Base-by-base conservation (phyloP, 1,140 invertebrate genomes). In the Nasonia vitripennis region DNA sequence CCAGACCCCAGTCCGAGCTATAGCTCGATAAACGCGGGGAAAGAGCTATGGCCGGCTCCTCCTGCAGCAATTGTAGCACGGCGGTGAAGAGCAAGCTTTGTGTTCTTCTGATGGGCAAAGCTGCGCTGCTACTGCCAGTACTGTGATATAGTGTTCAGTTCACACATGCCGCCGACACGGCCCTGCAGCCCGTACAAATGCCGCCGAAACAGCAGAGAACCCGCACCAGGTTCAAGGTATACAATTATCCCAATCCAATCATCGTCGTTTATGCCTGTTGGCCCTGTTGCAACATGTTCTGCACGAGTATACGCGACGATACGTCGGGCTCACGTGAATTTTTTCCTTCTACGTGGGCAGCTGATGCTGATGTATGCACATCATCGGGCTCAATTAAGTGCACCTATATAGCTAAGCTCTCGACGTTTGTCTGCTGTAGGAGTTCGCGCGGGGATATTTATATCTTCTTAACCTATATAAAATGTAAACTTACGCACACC, bases 191-290 rank as follows among this genome's bases (percentile, higher is more conserved):
- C 62, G 37, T 84, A 88, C 88, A 91, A 90, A 92, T 91, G 91
- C 89, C 90, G 87, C 85, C 90, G 31, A 90, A 89, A 82, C 89
- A 90, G 51, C 89, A 86, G 78, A 90, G 87, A 88, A 86, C 81
- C 14, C 89, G 89, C 62, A 89, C 91, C 68, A 89, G 90, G 87
- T 91, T 91, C 81, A 92, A 92, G 91, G 91, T 92, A 91, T 45
- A n/a, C 17, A 37, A 37, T 17, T 6, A 62, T 62, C 14, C 12
- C 7, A 41, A 45, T 45, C 41, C 9, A 45, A 10, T 45, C 41
- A 5, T 37, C 34, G 34, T 37, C 34, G 34, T 37, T 6, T 48
- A 10, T 48, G 9, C 0, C 45, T 48, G 48, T 51, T 27, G 27
- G 41, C 48, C 1, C 12, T 51, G 11, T 51, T 51, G 10, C 10